phyloP scores from a whole-genome alignment of 2,888 invertebrate genomes.

The Drosophila fungiperda region DNA sequence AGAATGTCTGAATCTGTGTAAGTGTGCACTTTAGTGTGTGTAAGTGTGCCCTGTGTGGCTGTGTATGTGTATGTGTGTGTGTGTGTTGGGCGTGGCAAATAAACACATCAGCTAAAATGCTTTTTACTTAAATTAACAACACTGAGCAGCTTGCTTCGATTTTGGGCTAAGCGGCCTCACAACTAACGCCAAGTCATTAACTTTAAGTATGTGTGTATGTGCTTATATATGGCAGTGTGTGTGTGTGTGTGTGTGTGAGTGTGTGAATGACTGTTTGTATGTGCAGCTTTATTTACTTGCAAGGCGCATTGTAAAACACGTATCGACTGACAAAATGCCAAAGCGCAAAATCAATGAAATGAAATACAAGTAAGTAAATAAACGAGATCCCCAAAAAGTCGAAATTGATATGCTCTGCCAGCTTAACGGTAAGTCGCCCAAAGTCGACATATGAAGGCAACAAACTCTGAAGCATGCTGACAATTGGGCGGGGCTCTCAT shows the following conservation, averaged over 20 bases:
- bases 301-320: conserved; percentile 26
- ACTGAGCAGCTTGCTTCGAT: conserved; percentile 66
- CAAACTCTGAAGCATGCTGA: not conserved
- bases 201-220: conserved; percentile 43
- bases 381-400: conserved; percentile 25
- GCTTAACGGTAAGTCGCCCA: conserved; percentile 13
- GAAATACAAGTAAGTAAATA: conserved; percentile 47
- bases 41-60: conserved; percentile 22
- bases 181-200: conserved; percentile 70
- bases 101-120: conserved; percentile 79
- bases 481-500: conserved; percentile 4
- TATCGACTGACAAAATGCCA: conserved; percentile 37
- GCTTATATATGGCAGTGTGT: not conserved
- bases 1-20: conserved; percentile 14
- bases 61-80: conserved; percentile 23
- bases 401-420: conserved; percentile 56
- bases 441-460: conserved; percentile 3
- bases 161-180: conserved; percentile 46
- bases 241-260: conserved; percentile 2
- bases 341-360: conserved; percentile 62
- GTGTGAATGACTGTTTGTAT: conserved; percentile 3
- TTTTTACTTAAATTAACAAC: conserved; percentile 80
- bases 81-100: conserved; percentile 74
- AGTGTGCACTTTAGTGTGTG: conserved; percentile 22
- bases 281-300: conserved; percentile 26